phyloP scores from a whole-genome alignment of 2,888 invertebrate species.

The Drosophila lacicola region DNA sequence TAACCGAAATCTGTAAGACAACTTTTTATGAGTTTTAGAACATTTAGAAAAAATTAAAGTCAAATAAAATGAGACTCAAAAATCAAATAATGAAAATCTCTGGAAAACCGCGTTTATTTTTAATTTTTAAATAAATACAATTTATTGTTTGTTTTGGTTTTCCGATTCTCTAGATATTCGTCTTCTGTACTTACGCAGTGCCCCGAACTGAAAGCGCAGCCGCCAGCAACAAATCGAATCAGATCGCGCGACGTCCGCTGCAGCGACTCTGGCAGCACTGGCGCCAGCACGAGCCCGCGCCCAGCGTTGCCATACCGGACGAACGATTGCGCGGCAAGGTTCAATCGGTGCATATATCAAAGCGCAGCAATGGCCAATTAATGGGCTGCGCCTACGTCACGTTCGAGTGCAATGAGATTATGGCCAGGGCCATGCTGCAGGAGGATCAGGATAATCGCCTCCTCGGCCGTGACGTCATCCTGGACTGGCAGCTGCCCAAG shows the following conservation, averaged over 20 bases:
- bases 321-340: slow-evolving; percentile 44
- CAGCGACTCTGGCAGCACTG: slow-evolving; percentile 53
- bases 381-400: slow-evolving; percentile 54
- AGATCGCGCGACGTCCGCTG: not conserved
- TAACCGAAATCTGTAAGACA: no score
- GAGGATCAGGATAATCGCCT: slow-evolving; percentile 24
- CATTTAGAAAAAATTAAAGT: no score
- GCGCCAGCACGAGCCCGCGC: not conserved
- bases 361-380: slow-evolving; percentile 44
- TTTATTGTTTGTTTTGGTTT: slow-evolving; percentile 12
- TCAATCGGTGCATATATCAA: slow-evolving; percentile 48
- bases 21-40: no score
- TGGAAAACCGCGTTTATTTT: not conserved
- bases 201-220: no score
- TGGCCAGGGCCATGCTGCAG: slow-evolving; percentile 35
- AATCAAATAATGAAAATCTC: not conserved
- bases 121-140: not conserved
- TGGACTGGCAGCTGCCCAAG: slow-evolving; percentile 49
- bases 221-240: not conserved
- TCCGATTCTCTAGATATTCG: slow-evolving; percentile 37
- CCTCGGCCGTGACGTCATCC: slow-evolving; percentile 37
- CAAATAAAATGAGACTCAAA: no score
- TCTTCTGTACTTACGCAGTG: slow-evolving; percentile 54
- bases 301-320: slow-evolving; percentile 1
- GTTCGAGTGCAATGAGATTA: slow-evolving; percentile 39